phyloP scores from a whole-genome alignment of 2,797 vertebrate species.

The Melanotaenia maccullochi region DNA sequence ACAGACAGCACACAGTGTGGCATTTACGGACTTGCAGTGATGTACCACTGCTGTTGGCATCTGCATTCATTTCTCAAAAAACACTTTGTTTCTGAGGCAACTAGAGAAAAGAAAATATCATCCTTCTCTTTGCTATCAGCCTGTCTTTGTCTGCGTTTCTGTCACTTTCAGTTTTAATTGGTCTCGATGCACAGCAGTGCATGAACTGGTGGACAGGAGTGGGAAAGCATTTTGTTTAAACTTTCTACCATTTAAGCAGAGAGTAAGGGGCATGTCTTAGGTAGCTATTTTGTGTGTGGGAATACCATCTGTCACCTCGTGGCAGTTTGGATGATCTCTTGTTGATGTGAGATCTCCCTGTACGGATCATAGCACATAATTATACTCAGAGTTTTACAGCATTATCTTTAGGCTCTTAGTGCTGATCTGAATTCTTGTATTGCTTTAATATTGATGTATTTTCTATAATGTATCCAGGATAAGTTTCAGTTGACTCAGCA shows the following conservation, averaged over 20 bases:
- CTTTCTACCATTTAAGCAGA: conserved; percentile 39
- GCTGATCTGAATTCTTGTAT: conserved; percentile 16
- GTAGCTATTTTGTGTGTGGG: conserved; percentile 35
- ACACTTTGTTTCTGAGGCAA: conserved; percentile 18
- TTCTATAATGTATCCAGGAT: conserved; percentile 9
- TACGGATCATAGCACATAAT: conserved; percentile 60
- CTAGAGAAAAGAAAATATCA: conserved; percentile 25
- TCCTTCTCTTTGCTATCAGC: conserved; percentile 25
- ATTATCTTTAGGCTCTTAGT: conserved; percentile 17
- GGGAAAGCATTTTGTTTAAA: conserved; percentile 45
- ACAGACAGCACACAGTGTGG: conserved; percentile 27
- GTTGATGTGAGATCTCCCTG: conserved; percentile 63
- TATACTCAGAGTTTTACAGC: conserved; percentile 48
- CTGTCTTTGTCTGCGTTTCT: conserved; percentile 39
- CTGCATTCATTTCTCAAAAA: conserved; percentile 2
- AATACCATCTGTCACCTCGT: conserved; percentile 77
- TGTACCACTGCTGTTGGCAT: conserved; percentile 3
- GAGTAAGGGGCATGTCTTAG: conserved; percentile 36
- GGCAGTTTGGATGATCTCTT: conserved; percentile 66
- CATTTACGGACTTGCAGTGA: conserved; percentile 19
- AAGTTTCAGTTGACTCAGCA: conserved; percentile 11
- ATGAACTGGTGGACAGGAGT: conserved; percentile 36
- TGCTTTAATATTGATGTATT: conserved; percentile 9
- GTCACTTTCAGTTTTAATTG: conserved; percentile 74
- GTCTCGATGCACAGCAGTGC: conserved; percentile 53